Conservation (phyloP, 92 coral and sea anemone genomes). For the Porites evermanni region DNA sequence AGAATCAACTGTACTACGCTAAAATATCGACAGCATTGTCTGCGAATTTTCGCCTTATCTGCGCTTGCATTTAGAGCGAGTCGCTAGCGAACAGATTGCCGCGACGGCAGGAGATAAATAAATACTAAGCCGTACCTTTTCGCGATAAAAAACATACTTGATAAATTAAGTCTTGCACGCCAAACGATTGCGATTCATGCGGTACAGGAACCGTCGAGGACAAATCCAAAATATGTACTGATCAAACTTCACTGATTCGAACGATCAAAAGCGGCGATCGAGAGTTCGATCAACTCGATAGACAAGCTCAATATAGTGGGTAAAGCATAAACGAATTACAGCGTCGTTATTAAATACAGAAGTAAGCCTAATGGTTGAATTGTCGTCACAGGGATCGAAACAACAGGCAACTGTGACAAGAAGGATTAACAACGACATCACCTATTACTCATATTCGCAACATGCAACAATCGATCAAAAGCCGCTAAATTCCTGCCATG, state of each 20-base stretch:
- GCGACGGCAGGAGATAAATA: conserved; percentile 6
- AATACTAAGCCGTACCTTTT: conserved; percentile 19
- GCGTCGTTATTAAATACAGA: not conserved
- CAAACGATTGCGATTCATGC: conserved; percentile 4
- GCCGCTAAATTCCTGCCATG: not conserved
- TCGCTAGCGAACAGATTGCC: conserved; percentile 16
- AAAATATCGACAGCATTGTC: not conserved
- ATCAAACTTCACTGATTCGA: not conserved
- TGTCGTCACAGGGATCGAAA: not conserved
- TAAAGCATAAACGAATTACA: not conserved
- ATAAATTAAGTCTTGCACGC: not conserved
- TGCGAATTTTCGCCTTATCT: not conserved
- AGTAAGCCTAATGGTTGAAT: not conserved
- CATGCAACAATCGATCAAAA: not conserved
- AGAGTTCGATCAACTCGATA: not conserved
- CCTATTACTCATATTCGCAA: conserved; percentile 2
- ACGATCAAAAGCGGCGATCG: not conserved
- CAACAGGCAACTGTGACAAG: conserved; percentile 21
- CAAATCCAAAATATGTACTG: not conserved
- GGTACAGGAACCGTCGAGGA: not conserved
- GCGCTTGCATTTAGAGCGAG: not conserved
- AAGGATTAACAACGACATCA: conserved; percentile 16
- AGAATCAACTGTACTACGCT: conserved; percentile 7
- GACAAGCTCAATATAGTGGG: not conserved
- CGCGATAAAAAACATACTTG: conserved; percentile 13